Percentiles rank a stretch among this genome's conserved stretches.
phyloP scores from a whole-genome alignment of 2,113 vertebrate genomes.

The Dipodomys merriami region DNA sequence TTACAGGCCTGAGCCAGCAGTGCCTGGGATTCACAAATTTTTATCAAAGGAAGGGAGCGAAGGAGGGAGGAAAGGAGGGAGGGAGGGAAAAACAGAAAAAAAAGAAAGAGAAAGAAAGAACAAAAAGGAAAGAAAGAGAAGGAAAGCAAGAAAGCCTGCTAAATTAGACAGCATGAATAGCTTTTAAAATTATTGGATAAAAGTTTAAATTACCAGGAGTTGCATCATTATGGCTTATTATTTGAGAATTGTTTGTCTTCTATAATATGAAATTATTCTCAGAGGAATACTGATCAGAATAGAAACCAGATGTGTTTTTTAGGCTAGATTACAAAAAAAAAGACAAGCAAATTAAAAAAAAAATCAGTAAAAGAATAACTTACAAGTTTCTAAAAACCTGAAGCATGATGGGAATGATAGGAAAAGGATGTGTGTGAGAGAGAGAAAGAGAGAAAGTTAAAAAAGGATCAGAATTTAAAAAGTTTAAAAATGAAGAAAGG shows the following conservation, averaged over 20 bases:
- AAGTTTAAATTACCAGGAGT: constrained; percentile 85
- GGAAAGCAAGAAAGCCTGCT: neutral
- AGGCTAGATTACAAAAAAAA: constrained; percentile 83
- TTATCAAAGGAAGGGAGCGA: no score
- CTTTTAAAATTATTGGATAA: constrained; percentile 85
- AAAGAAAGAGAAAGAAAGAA: no score
- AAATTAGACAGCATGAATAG: constrained; percentile 82
- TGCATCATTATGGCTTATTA: constrained; percentile 88
- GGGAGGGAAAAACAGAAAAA: no score
- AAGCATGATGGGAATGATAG: constrained; percentile 58
- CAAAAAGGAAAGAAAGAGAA: no score
- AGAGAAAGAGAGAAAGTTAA: neutral
- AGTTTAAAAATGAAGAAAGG: constrained; percentile 12
- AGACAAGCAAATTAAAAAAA: constrained; percentile 83
- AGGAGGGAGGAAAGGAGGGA: no score
- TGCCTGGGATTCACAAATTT: no score
- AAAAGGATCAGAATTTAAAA: neutral
- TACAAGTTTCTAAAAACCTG: constrained; percentile 75
- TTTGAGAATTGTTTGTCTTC: constrained; percentile 87
- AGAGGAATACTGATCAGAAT: constrained; percentile 88
- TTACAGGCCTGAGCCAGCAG: no score
- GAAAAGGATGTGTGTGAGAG: neutral
- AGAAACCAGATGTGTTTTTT: constrained; percentile 89
- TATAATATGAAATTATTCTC: constrained; percentile 88
- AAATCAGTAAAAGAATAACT: constrained; percentile 85